Conservation (phyloP, 2,797 vertebrate species). For the Morus bassanus region DNA sequence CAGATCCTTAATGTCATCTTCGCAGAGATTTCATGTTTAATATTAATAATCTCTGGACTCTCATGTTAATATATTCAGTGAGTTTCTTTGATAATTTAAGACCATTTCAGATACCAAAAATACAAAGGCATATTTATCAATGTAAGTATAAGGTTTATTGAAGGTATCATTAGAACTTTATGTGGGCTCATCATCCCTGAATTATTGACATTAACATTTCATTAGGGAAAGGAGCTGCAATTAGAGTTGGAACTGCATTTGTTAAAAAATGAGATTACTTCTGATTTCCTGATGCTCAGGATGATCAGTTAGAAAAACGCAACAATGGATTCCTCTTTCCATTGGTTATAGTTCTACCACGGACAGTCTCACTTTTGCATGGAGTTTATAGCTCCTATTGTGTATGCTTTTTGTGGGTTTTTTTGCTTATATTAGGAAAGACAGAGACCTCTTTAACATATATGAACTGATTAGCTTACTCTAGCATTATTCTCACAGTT, state of each 20-base stretch:
- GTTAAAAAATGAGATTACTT: neutral
- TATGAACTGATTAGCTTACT: neutral
- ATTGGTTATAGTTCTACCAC: neutral
- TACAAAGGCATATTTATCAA: neutral
- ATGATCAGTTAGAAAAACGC: neutral
- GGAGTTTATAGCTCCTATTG: neutral
- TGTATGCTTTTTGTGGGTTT: neutral
- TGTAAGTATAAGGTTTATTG: neutral
- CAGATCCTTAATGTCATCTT: constrained; percentile 12
- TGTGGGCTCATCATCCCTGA: neutral
- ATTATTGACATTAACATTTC: neutral
- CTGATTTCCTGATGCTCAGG: neutral
- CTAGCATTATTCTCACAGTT: neutral
- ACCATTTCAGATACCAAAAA: neutral
- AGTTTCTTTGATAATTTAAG: neutral
- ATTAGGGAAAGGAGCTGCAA: neutral
- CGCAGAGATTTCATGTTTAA: constrained; percentile 23
- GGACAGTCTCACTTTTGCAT: neutral
- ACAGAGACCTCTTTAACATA: neutral
- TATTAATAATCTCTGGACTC: constrained; percentile 15
- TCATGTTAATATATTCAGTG: neutral
- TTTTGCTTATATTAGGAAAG: neutral
- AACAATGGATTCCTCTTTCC: neutral
- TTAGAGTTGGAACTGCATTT: neutral
- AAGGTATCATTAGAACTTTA: neutral